Evolutionary conservation across 1,140 invertebrate genomes (phyloP).

Genomic region (Micrasema minimum): DNA sequence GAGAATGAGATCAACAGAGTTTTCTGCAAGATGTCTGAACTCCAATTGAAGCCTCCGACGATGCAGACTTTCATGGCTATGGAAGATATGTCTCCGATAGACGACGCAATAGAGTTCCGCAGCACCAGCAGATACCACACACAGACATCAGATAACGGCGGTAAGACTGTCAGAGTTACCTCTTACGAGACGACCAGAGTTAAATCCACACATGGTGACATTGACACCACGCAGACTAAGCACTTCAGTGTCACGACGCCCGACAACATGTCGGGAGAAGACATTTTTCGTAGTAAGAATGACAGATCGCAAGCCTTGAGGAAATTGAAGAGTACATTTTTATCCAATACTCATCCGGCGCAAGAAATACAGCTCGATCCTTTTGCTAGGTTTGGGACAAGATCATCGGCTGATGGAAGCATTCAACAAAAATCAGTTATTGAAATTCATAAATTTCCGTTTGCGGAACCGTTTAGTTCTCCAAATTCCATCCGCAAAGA

Average conservation of each 20-base stretch:
- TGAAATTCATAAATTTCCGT: constrained; percentile 62
- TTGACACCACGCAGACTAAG: constrained; percentile 8
- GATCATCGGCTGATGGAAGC: constrained; percentile 55
- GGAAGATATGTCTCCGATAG: background rate
- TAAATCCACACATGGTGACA: constrained; percentile 13
- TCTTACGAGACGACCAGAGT: constrained; percentile 14
- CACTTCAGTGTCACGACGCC: constrained; percentile 11
- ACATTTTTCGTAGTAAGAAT: constrained; percentile 7
- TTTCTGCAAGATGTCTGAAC: background rate
- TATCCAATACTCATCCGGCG: constrained; percentile 7
- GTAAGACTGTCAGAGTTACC: constrained; percentile 17
- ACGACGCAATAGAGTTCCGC: constrained; percentile 3
- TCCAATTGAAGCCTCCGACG: background rate
- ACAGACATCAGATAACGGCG: background rate
- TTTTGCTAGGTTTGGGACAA: constrained; percentile 58
- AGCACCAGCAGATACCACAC: constrained; percentile 9
- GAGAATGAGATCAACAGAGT: constrained; percentile 15
- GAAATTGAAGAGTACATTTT: constrained; percentile 31
- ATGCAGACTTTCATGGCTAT: background rate
- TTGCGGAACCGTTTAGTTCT: constrained; percentile 63
- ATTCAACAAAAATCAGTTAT: constrained; percentile 30
- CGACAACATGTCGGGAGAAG: constrained; percentile 24
- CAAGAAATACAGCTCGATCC: constrained; percentile 48
- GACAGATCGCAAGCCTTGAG: constrained; percentile 30
- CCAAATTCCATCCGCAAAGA: constrained; percentile 52